Evolutionary conservation across 2,797 vertebrate species (phyloP).

Genomic region (Macrochelys suwanniensis): DNA sequence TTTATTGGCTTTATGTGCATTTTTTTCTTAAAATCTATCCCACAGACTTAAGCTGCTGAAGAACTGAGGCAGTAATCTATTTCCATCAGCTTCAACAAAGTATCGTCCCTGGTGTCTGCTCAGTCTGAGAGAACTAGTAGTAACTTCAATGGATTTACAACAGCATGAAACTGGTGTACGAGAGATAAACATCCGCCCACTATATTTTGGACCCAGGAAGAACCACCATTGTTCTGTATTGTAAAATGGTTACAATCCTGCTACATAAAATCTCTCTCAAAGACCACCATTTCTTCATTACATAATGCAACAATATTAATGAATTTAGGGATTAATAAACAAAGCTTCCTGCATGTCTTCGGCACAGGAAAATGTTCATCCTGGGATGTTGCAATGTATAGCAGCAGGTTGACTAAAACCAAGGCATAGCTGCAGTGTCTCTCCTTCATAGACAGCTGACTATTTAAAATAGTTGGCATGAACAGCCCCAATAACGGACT

Average conservation of each 20-base stretch:
- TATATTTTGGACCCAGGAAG: neutral
- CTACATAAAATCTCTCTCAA: neutral
- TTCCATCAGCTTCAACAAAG: neutral
- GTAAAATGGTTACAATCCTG: neutral
- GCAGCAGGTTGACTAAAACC: neutral
- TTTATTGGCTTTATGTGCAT: neutral
- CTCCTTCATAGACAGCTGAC: rapidly evolving
- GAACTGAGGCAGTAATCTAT: rapidly evolving
- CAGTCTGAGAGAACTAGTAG: neutral
- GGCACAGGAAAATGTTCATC: neutral
- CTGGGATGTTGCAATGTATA: neutral
- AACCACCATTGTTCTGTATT: neutral
- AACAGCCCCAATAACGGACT: neutral
- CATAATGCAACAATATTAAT: neutral
- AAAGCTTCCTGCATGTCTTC: neutral
- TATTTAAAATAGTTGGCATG: neutral
- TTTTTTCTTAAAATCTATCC: neutral
- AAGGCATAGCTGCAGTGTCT: neutral
- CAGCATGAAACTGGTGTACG: neutral
- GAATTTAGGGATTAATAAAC: neutral
- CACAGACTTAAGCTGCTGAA: neutral
- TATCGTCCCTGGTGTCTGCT: neutral
- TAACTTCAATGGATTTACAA: neutral
- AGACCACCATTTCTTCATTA: neutral
- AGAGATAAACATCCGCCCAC: neutral